Evolutionary conservation across 2,113 vertebrate genomes (phyloP).

Genomic region (Pseudorectes ferrugineus): DNA sequence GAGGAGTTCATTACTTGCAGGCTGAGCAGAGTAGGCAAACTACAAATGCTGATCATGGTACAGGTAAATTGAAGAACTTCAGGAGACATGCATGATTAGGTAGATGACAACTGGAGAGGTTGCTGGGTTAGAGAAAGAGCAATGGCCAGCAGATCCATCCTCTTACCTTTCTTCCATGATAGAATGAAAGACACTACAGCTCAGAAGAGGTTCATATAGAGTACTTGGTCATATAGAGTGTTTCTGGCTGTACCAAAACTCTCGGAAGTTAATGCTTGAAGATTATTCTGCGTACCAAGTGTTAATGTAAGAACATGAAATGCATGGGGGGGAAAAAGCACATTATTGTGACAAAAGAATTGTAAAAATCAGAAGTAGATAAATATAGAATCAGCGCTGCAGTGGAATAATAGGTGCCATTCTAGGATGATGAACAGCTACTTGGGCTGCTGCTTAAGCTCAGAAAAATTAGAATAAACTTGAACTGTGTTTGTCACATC

Average conservation of each 20-base stretch:
- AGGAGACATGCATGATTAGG: background rate
- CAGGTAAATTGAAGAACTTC: background rate
- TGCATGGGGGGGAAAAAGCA: accelerated
- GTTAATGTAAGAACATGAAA: background rate
- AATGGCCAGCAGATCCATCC: background rate
- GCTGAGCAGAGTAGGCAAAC: background rate
- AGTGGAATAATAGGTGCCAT: conserved; percentile 5
- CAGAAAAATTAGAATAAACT: background rate
- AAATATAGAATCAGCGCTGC: background rate
- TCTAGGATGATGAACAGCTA: background rate
- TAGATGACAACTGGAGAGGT: background rate
- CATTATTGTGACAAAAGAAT: background rate
- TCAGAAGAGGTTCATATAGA: background rate
- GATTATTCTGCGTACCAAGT: background rate
- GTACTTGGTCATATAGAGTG: background rate
- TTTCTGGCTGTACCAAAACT: background rate
- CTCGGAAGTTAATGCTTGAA: background rate
- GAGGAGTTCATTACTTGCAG: background rate
- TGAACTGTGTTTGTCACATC: background rate
- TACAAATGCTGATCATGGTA: background rate
- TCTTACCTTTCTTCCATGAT: background rate
- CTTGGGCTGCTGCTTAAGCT: background rate
- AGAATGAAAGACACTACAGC: background rate
- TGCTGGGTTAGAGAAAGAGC: background rate
- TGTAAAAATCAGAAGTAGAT: background rate